Evolutionary conservation across 2,113 vertebrate genomes (phyloP), one percentile per base, ranked within the genome.

Genomic region (Nematolebias whitei): DNA sequence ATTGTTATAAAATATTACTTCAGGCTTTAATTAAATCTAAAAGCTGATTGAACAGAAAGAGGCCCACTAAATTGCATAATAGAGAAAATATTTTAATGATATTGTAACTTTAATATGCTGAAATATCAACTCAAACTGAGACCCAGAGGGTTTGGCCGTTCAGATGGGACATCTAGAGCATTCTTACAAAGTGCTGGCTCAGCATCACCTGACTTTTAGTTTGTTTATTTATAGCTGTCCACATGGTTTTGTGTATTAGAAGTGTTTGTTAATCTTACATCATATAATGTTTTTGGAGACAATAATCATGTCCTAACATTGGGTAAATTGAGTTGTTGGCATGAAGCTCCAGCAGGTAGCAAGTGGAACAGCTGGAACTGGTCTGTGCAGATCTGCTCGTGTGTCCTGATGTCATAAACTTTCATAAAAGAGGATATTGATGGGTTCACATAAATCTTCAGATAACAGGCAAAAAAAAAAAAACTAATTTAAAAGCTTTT

Each of bases 1-100:
- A 20, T 48, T 38, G n/a, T 39, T 39, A 69, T 43, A 35, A 18
- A 29, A 13, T 52, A 35, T 51, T 11, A 40, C 58, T 8, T 60
- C 9, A 48, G 5, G 35, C 69, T 24, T 38, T 53, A 24, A 56
- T 58, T 52, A 19, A 22, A 22, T 47, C 47, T 39, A 14, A 0
- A 49, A 39, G 23, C 45, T 35, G 5, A 38, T 29, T 23, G 41
- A 32, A 41, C 15, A 50, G 13, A 0, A 58, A 49, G 18, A 53
- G 45, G 24, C 14, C 62, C 44, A 29, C 44, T 51, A 53, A 5
- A 6, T 23, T 49, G 51, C 4, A 12, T 40, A 18, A 26, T 52
- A 45, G 44, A 35, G 23, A 26, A 56, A 29, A 32, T 39, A 19
- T 12, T 41, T 8, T 41, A 2, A 40, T 3, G 19, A 19, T 20